These are phyloP conservation scores for Labroides dimidiatus DNA, from an alignment of 2,797 vertebrate genomes.

Conservation along the genomic window DNA sequence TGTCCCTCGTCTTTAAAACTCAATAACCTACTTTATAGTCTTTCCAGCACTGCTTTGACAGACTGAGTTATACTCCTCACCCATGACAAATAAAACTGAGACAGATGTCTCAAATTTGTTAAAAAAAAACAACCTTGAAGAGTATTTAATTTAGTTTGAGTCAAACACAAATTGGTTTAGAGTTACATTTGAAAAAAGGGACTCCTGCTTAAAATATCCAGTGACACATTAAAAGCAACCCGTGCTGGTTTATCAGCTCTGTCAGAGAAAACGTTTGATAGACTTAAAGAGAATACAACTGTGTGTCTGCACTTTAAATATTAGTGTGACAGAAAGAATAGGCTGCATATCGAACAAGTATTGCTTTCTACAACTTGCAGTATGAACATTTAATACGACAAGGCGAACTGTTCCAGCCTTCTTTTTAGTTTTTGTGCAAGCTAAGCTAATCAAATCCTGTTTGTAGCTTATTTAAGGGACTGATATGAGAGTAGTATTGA, in stretches of 20 bases:
- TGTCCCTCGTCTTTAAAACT: slow-evolving; percentile 17
- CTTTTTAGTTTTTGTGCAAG: slow-evolving; percentile 11
- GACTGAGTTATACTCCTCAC: neutral
- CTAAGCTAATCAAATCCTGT: neutral
- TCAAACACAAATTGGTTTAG: neutral
- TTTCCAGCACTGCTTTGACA: slow-evolving; percentile 8
- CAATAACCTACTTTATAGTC: slow-evolving; percentile 1
- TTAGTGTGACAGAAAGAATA: neutral
- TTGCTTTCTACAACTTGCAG: neutral
- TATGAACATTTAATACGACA: neutral
- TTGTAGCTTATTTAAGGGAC: slow-evolving; percentile 9
- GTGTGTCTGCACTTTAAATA: neutral
- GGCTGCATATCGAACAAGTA: neutral
- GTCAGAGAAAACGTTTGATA: neutral
- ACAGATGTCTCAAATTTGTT: neutral
- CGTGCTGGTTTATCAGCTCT: neutral
- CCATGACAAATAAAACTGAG: neutral
- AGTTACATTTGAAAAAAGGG: neutral
- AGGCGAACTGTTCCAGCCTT: neutral
- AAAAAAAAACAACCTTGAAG: neutral
- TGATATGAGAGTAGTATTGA: neutral
- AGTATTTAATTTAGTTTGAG: slow-evolving; percentile 6
- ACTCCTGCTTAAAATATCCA: neutral
- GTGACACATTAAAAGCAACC: neutral
- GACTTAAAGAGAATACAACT: neutral